Conservation (phyloP, 1,140 invertebrate genomes). For the Pygmarrhopalites habei region DNA sequence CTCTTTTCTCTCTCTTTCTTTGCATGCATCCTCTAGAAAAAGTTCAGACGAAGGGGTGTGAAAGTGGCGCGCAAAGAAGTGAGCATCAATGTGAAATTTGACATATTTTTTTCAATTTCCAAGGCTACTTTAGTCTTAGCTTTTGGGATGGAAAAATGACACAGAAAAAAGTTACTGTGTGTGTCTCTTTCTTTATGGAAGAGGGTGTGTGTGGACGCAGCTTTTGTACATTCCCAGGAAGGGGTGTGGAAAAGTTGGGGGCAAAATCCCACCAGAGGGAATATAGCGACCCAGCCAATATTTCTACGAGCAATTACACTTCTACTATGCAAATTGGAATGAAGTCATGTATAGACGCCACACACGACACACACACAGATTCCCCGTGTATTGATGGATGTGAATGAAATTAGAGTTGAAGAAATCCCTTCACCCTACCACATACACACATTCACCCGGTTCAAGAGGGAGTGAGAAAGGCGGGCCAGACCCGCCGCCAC, state of each 20-base stretch:
- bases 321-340: conserved; percentile 1
- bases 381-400: conserved; percentile 1
- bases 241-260: too few relatives aligned
- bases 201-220: too few relatives aligned
- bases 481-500: background rate
- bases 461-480: too few relatives aligned
- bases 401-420: conserved; percentile 18
- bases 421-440: conserved; percentile 9
- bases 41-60: background rate
- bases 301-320: background rate
- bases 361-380: background rate
- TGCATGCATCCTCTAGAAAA: too few relatives aligned
- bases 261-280: too few relatives aligned
- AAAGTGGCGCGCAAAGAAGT: conserved; percentile 4
- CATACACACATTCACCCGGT: background rate
- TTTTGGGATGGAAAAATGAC: too few relatives aligned
- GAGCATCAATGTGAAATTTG: background rate
- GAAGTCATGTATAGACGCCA: background rate
- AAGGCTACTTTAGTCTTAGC: background rate
- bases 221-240: too few relatives aligned
- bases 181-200: too few relatives aligned
- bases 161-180: too few relatives aligned
- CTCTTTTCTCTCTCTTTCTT: too few relatives aligned
- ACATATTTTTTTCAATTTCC: conserved; percentile 5
- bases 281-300: too few relatives aligned